Evolutionary conservation across 2,888 invertebrate species (phyloP).

Genomic region (Drosophila prolongata): DNA sequence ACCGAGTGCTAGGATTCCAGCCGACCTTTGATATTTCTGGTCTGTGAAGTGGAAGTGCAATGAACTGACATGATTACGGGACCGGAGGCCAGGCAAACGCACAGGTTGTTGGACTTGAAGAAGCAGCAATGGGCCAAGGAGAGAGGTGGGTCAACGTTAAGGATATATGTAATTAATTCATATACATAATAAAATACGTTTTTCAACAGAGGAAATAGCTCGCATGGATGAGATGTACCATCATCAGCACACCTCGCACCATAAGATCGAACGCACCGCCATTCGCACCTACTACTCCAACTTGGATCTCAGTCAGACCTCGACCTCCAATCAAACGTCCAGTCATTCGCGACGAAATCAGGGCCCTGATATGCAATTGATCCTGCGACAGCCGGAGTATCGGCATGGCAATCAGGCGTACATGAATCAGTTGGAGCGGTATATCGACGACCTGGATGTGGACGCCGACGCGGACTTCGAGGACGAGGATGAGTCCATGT

Average conservation of each 20-base stretch:
- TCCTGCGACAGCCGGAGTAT: conserved; percentile 49
- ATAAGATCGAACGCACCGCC: conserved; percentile 84
- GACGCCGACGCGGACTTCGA: conserved; percentile 75
- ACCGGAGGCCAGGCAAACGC: conserved; percentile 80
- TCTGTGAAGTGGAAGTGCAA: conserved; percentile 53
- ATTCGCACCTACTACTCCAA: conserved; percentile 84
- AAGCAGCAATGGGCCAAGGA: conserved; percentile 97
- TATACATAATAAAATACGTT: neutral
- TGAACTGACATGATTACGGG: conserved; percentile 81
- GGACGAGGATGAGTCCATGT: conserved; percentile 66
- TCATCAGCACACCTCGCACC: conserved; percentile 85
- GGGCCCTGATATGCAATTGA: conserved; percentile 44
- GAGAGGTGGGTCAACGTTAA: conserved; percentile 87
- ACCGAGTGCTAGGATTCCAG: conserved; percentile 20
- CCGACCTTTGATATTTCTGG: conserved; percentile 15
- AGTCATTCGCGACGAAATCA: conserved; percentile 45
- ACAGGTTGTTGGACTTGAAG: conserved; percentile 93
- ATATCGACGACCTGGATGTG: conserved; percentile 67
- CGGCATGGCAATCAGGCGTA: conserved; percentile 75
- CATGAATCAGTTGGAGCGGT: conserved; percentile 69
- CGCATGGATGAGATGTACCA: conserved; percentile 91
- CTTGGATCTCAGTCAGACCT: conserved; percentile 80
- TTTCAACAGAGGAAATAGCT: conserved; percentile 90
- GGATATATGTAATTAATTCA: neutral
- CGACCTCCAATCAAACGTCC: conserved; percentile 62